Conservation (phyloP, 2,797 vertebrate species). For the Sebastes kiyomatsui region DNA sequence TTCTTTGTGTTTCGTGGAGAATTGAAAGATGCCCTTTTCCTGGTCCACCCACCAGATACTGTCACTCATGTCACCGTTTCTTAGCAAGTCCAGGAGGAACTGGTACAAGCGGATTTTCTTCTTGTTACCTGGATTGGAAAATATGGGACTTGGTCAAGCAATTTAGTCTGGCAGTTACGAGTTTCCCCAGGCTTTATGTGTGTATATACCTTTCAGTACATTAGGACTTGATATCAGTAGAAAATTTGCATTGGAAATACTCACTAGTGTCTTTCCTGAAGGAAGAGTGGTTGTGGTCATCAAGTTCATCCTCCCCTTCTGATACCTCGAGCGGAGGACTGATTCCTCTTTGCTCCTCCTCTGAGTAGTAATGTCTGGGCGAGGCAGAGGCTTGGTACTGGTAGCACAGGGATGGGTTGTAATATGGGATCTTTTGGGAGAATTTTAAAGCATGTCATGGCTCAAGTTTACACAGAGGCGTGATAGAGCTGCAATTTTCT, state of each 20-base stretch:
- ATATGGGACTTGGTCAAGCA: background rate
- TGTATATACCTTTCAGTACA: background rate
- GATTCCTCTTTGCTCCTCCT: slow-evolving; percentile 86
- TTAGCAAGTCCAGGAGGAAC: slow-evolving; percentile 94
- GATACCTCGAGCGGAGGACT: slow-evolving; percentile 93
- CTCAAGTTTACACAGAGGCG: background rate
- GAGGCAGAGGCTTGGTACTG: slow-evolving; percentile 78
- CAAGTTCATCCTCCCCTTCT: slow-evolving; percentile 86
- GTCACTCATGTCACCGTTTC: slow-evolving; percentile 95
- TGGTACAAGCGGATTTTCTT: slow-evolving; percentile 97
- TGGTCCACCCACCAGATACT: slow-evolving; percentile 99
- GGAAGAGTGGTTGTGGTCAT: slow-evolving; percentile 81
- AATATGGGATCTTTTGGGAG: slow-evolving; percentile 85
- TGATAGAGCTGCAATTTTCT: background rate
- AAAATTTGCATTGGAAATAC: slow-evolving; percentile 32
- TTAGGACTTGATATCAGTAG: background rate
- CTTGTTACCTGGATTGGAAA: slow-evolving; percentile 87
- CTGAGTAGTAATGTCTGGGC: slow-evolving; percentile 88
- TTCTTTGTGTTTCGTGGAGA: slow-evolving; percentile 99
- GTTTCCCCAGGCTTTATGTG: background rate
- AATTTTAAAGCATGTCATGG: slow-evolving; percentile 23
- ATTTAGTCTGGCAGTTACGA: background rate
- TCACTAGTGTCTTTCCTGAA: slow-evolving; percentile 88
- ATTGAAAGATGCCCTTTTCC: slow-evolving; percentile 98
- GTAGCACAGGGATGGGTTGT: slow-evolving; percentile 84